Evolutionary conservation across 92 coral and sea anemone genomes (phyloP).

Genomic region (Zoanthus sansibaricus): DNA sequence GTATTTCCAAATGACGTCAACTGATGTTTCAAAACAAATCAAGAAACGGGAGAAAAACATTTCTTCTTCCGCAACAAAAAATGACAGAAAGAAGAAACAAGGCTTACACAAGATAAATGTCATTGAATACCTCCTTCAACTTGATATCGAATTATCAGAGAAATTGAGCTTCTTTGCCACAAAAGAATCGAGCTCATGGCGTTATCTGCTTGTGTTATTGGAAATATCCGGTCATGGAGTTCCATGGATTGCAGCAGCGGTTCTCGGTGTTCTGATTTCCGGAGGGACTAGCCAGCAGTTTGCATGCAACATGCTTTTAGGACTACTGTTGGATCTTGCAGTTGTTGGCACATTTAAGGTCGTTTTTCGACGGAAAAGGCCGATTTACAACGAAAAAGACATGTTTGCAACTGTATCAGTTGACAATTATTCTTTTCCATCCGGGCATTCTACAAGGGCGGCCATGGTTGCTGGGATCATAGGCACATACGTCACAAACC

Average conservation of each 20-base stretch:
- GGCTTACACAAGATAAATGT: not conserved
- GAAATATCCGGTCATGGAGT: conserved; percentile 96
- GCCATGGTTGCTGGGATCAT: conserved; percentile 91
- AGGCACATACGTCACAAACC: conserved; percentile 49
- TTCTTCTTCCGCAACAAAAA: not conserved
- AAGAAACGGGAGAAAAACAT: not conserved
- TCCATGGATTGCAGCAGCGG: conserved; percentile 87
- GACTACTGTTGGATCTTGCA: conserved; percentile 79
- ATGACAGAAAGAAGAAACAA: not conserved
- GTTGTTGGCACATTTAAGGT: conserved; percentile 81
- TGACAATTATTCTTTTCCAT: conserved; percentile 94
- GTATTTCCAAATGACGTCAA: not conserved
- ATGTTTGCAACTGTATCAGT: conserved; percentile 97
- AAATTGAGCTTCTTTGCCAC: conserved; percentile 76
- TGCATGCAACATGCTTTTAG: conserved; percentile 83
- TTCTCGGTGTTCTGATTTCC: conserved; percentile 60
- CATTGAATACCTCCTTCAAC: conserved; percentile 34
- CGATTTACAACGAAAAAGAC: conserved; percentile 80
- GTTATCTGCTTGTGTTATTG: conserved; percentile 67
- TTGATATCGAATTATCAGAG: conserved; percentile 72
- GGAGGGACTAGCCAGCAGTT: conserved; percentile 68
- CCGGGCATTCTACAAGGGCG: conserved; percentile 91
- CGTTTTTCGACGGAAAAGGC: conserved; percentile 76
- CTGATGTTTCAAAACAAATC: not conserved
- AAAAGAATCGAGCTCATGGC: conserved; percentile 63